Percentiles rank a stretch among this genome's conserved stretches.
These are phyloP conservation scores for Lagorchestes hirsutus DNA, from an alignment of 2,797 vertebrate genomes.

Conservation along the genomic window DNA sequence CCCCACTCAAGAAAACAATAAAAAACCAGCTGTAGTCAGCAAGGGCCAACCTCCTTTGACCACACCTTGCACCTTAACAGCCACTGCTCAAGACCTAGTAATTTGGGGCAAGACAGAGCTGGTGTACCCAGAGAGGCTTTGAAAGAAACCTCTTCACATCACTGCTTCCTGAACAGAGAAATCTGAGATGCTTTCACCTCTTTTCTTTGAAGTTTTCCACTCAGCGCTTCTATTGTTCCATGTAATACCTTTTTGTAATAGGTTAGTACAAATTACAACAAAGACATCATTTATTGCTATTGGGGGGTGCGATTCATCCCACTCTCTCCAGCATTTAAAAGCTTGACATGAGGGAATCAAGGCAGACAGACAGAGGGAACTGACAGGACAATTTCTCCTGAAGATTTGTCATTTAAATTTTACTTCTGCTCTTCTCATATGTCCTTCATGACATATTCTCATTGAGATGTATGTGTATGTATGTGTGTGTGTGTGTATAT, in stretches of 20 bases:
- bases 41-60: background rate
- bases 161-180: background rate
- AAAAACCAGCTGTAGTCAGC: background rate
- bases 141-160: slow-evolving; percentile 10
- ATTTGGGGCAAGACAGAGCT: background rate
- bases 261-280: background rate
- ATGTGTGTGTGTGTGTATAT: too few species aligned
- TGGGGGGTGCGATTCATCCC: background rate
- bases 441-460: background rate
- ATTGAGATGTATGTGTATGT: background rate
- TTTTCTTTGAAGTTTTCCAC: slow-evolving; percentile 49
- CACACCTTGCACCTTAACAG: background rate
- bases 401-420: background rate
- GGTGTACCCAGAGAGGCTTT: background rate
- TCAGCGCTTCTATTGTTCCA: background rate
- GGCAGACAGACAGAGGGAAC: background rate
- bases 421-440: background rate
- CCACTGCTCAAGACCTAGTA: background rate
- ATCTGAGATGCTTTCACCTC: slow-evolving; percentile 23
- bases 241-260: slow-evolving; percentile 21
- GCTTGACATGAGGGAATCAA: background rate
- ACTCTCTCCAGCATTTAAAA: background rate
- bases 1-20: too few species aligned
- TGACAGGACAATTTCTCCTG: background rate
- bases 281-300: background rate